These are phyloP conservation scores for Mellivora capensis DNA, from an alignment of 2,113 vertebrate genomes.

Conservation along the genomic window DNA sequence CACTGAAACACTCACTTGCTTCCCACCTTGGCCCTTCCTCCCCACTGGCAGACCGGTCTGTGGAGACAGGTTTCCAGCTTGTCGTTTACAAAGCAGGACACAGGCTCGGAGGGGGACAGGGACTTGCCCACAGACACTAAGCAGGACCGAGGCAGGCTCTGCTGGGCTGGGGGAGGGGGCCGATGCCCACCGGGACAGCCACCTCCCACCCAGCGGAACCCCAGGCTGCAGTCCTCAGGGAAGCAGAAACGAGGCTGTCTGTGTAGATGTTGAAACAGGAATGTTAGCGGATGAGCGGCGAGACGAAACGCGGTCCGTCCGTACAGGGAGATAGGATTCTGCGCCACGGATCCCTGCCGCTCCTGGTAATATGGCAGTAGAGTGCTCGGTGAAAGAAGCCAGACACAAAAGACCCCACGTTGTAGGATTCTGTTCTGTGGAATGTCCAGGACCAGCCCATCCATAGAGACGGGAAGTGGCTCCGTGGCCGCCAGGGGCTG, in stretches of 20 bases:
- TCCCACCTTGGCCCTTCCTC: not conserved
- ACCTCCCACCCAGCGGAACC: not conserved
- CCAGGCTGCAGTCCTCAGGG: accelerated
- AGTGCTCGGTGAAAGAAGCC: not conserved
- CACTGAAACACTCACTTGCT: not conserved
- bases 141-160: not conserved
- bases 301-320: not conserved
- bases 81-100: no score
- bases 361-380: accelerated
- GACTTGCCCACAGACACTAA: not conserved
- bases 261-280: no score
- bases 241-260: not conserved
- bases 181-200: not conserved
- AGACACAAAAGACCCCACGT: not conserved
- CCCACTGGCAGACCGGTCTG: accelerated
- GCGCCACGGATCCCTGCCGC: accelerated
- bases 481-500: accelerated
- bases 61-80: not conserved
- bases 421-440: no score
- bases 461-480: not conserved
- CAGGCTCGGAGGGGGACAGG: not conserved
- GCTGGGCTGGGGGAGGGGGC: no score
- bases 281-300: not conserved
- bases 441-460: not conserved
- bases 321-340: accelerated